Evolutionary conservation across 2,797 vertebrate species (phyloP).

Genomic region (Sciurus vulgaris): DNA sequence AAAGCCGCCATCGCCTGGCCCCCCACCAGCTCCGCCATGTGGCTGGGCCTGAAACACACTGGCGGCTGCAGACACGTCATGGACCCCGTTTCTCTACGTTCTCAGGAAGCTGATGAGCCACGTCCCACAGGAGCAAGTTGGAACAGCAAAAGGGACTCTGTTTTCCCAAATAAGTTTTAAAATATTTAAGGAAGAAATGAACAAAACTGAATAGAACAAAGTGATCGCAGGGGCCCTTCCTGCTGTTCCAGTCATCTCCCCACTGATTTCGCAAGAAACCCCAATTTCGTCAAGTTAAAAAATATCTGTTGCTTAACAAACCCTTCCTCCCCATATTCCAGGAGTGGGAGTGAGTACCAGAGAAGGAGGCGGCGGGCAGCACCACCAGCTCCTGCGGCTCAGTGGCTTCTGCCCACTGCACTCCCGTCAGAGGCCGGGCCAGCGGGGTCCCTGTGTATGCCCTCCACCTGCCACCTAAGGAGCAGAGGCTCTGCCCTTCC

Average conservation of each 20-base stretch:
- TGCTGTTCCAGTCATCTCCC: background rate
- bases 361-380: background rate
- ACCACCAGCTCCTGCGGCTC: accelerated
- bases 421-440: background rate
- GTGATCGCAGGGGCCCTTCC: background rate
- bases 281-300: background rate
- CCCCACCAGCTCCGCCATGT: background rate
- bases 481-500: accelerated
- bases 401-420: background rate
- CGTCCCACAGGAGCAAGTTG: background rate
- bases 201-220: background rate
- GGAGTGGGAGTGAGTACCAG: accelerated
- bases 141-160: accelerated
- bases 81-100: accelerated
- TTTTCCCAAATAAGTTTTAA: background rate
- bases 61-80: accelerated
- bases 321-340: background rate
- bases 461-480: accelerated
- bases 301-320: background rate
- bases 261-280: background rate
- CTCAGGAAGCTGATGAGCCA: accelerated
- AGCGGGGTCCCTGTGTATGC: accelerated
- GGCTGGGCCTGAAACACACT: accelerated
- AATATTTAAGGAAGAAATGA: background rate
- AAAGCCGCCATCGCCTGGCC: background rate